Percentiles rank a stretch among this genome's conserved stretches.
phyloP scores from a whole-genome alignment of 2,797 vertebrate genomes.

The Gila robusta region DNA sequence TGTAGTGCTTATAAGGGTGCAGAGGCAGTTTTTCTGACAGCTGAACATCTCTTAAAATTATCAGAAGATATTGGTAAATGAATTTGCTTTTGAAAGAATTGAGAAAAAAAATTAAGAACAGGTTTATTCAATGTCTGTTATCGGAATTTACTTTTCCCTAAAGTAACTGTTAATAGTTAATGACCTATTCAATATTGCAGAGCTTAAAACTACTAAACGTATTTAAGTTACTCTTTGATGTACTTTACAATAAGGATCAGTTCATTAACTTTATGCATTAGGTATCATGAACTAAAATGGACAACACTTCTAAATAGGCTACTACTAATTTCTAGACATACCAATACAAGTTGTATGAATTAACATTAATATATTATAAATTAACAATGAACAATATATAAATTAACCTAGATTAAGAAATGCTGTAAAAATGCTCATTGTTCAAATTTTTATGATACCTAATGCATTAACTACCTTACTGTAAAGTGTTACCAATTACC shows the following conservation, averaged over 20 bases:
- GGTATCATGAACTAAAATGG: neutral
- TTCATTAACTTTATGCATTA: neutral
- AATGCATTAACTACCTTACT: neutral
- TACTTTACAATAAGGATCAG: neutral
- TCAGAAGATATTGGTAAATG: neutral
- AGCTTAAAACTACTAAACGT: neutral
- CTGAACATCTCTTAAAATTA: neutral
- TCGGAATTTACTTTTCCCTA: no score
- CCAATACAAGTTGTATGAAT: neutral
- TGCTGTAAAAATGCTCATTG: neutral
- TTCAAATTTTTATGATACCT: neutral
- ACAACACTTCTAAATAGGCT: neutral
- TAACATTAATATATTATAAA: neutral
- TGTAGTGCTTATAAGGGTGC: constrained; percentile 2
- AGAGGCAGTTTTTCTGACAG: neutral
- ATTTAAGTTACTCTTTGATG: neutral
- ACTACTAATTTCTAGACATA: neutral
- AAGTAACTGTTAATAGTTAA: neutral
- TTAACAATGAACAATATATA: neutral
- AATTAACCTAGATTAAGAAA: neutral
- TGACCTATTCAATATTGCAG: neutral
- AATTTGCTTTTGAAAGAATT: neutral
- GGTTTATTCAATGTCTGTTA: neutral
- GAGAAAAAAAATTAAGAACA: no score
- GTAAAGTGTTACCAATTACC: neutral